Evolutionary conservation across 2,113 vertebrate species (phyloP).

Genomic region (Pyxicephalus adspersus): DNA sequence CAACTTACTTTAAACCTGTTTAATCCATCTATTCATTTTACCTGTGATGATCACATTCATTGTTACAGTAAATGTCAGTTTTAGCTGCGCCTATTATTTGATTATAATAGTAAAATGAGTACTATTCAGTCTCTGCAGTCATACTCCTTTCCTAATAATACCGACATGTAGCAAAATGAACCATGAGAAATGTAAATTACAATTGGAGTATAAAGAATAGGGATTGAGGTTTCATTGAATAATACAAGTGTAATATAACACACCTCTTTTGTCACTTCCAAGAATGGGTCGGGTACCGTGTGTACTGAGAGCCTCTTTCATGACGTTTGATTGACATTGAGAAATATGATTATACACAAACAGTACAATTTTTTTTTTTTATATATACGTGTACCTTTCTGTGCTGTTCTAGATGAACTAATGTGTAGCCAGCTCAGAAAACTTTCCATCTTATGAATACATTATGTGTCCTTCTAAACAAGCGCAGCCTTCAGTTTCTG

Average conservation of each 20-base stretch:
- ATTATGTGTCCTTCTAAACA: background rate
- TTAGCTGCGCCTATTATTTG: no score
- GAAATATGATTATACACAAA: constrained; percentile 22
- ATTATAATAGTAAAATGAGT: no score
- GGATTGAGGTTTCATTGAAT: background rate
- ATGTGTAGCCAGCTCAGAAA: background rate
- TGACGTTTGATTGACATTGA: constrained; percentile 30
- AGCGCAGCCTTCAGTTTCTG: constrained; percentile 1
- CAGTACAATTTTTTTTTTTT: constrained; percentile 25
- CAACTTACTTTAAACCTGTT: no score
- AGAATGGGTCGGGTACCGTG: constrained; percentile 28
- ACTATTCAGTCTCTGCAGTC: background rate
- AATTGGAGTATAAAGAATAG: background rate
- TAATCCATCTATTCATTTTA: no score
- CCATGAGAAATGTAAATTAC: background rate
- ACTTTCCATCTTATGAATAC: constrained; percentile 31
- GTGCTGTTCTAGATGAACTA: constrained; percentile 36
- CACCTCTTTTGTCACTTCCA: constrained; percentile 6
- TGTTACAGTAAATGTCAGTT: no score
- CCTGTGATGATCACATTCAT: no score
- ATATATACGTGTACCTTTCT: constrained; percentile 39
- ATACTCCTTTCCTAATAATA: background rate
- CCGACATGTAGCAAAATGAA: background rate
- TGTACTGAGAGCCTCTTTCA: constrained; percentile 20
- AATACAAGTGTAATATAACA: constrained; percentile 8